Evolutionary conservation across 2,797 vertebrate species (phyloP).

Genomic region (Gambusia yucatana): DNA sequence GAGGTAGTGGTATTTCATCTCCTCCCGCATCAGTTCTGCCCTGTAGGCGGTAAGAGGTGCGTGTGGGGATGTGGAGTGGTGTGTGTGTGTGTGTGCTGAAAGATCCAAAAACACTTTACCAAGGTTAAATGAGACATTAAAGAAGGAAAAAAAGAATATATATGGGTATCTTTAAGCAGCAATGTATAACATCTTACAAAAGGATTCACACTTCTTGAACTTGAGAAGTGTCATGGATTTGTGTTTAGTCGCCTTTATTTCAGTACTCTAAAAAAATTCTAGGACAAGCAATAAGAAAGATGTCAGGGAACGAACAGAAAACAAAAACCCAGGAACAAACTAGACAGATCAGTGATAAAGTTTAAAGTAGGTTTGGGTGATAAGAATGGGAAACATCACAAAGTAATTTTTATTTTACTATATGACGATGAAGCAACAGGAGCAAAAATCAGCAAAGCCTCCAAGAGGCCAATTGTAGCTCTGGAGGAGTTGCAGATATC

Average conservation of each 20-base stretch:
- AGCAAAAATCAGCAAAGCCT: background rate
- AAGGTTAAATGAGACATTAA: constrained; percentile 40
- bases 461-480: background rate
- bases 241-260: background rate
- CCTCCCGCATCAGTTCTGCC: constrained; percentile 74
- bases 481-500: background rate
- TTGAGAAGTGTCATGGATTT: background rate
- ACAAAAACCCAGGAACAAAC: background rate
- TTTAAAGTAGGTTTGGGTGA: background rate
- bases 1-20: constrained; percentile 79
- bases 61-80: constrained; percentile 29
- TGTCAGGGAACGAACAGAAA: background rate
- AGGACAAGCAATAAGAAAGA: background rate
- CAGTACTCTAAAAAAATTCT: background rate
- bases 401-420: background rate
- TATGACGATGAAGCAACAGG: background rate
- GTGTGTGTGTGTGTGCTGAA: constrained; percentile 17
- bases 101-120: constrained; percentile 62
- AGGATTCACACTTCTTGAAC: background rate
- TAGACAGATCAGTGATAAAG: background rate
- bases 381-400: background rate
- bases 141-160: constrained; percentile 40
- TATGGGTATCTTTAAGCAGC: background rate
- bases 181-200: background rate
- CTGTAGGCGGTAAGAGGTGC: constrained; percentile 63